Evolutionary conservation across 2,113 vertebrate genomes (phyloP).

Genomic region (Empidonax traillii): DNA sequence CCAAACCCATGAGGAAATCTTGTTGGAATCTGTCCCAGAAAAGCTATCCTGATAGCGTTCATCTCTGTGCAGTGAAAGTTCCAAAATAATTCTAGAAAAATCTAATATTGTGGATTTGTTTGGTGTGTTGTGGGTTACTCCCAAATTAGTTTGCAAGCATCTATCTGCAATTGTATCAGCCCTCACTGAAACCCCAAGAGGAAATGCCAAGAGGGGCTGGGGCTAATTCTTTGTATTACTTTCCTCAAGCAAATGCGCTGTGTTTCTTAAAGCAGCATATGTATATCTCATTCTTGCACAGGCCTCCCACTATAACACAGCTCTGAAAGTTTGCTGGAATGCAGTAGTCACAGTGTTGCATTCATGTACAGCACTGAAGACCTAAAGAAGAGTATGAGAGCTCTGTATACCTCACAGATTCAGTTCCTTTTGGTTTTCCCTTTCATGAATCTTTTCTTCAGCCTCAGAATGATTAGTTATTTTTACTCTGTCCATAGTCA

Average conservation of each 20-base stretch:
- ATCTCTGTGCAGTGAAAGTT: background rate
- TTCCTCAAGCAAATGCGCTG: background rate
- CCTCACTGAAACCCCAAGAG: background rate
- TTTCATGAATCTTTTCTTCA: background rate
- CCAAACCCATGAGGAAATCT: background rate
- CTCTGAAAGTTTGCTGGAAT: background rate
- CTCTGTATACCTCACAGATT: background rate
- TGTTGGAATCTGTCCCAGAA: background rate
- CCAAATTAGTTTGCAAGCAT: background rate
- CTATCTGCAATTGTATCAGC: background rate
- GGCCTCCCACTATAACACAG: background rate
- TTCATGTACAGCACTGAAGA: background rate
- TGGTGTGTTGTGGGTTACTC: background rate
- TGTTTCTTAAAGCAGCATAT: background rate
- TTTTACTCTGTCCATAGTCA: background rate
- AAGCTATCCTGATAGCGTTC: background rate
- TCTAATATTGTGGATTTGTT: background rate
- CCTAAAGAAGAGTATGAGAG: background rate
- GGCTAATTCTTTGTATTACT: background rate
- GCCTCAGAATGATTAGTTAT: background rate
- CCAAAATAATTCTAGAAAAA: background rate
- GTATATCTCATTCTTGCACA: fast-evolving
- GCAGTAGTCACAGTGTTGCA: background rate
- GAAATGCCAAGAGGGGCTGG: background rate
- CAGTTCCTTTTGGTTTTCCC: background rate